Evolutionary conservation across 2,113 vertebrate genomes (phyloP).

Genomic region (Astatoreochromis straeleni): DNA sequence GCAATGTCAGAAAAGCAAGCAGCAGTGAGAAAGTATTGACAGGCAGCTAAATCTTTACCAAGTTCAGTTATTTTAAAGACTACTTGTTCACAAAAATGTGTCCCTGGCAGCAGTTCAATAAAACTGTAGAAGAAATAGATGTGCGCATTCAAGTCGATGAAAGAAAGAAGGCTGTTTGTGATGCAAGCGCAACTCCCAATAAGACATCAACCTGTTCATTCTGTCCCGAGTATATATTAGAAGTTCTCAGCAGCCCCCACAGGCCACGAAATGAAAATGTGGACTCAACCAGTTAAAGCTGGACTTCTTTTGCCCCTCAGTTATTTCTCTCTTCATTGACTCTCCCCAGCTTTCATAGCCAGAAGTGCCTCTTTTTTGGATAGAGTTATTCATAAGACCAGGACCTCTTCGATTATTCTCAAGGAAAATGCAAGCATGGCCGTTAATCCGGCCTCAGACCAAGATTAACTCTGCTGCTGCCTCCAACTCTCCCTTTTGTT

Average conservation of each 20-base stretch:
- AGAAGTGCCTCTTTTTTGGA: slow-evolving; percentile 28
- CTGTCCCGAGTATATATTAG: not conserved
- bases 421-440: slow-evolving; percentile 28
- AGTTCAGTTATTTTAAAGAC: not conserved
- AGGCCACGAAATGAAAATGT: slow-evolving; percentile 52
- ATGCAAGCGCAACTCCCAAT: not conserved
- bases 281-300: slow-evolving; percentile 40
- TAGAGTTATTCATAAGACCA: slow-evolving; percentile 38
- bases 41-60: not conserved
- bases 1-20: not conserved
- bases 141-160: not conserved
- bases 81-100: not conserved
- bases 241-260: slow-evolving; percentile 13
- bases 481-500: slow-evolving; percentile 47
- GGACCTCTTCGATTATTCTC: slow-evolving; percentile 46
- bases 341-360: slow-evolving; percentile 39
- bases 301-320: not conserved
- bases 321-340: slow-evolving; percentile 56
- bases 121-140: not conserved
- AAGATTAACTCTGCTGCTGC: slow-evolving; percentile 53
- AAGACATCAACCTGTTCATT: not conserved
- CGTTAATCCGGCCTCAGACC: slow-evolving; percentile 52
- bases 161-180: not conserved
- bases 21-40: not conserved
- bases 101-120: not conserved